phyloP scores from a whole-genome alignment of 2,797 vertebrate genomes.

The Neomorphus geoffroyi region DNA sequence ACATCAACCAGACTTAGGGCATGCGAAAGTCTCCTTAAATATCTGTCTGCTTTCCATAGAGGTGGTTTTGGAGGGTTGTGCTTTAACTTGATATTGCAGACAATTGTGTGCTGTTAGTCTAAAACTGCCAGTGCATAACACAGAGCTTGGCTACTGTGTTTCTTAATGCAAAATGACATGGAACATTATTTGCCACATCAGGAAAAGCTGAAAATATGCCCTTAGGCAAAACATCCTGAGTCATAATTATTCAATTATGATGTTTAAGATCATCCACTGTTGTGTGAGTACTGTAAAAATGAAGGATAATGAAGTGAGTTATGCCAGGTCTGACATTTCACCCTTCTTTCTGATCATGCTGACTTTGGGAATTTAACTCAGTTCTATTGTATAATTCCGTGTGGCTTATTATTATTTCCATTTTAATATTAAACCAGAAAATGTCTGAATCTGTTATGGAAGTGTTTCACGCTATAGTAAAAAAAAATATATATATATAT shows the following conservation, averaged over 20 bases:
- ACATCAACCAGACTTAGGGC: not conserved
- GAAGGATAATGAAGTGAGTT: slow-evolving; percentile 40
- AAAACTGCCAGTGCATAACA: not conserved
- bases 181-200: slow-evolving; percentile 55
- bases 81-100: not conserved
- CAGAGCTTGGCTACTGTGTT: not conserved
- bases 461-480: not conserved
- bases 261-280: slow-evolving; percentile 54
- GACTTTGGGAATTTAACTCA: not conserved
- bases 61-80: not conserved
- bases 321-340: slow-evolving; percentile 28
- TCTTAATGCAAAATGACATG: slow-evolving; percentile 24
- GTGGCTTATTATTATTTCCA: not conserved
- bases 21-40: not conserved
- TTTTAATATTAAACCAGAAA: not conserved
- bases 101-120: not conserved
- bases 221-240: slow-evolving; percentile 46
- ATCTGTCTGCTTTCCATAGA: not conserved
- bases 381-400: not conserved
- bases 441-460: not conserved
- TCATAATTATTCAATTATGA: slow-evolving; percentile 63
- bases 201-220: slow-evolving; percentile 30
- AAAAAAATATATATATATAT: not conserved
- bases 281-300: slow-evolving; percentile 16
- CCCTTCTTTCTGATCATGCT: not conserved